A percentile compares a stretch with the other conserved stretches of the same genome.
Conservation (phyloP, 1,140 invertebrate species). For the Nephotettix cincticeps region DNA sequence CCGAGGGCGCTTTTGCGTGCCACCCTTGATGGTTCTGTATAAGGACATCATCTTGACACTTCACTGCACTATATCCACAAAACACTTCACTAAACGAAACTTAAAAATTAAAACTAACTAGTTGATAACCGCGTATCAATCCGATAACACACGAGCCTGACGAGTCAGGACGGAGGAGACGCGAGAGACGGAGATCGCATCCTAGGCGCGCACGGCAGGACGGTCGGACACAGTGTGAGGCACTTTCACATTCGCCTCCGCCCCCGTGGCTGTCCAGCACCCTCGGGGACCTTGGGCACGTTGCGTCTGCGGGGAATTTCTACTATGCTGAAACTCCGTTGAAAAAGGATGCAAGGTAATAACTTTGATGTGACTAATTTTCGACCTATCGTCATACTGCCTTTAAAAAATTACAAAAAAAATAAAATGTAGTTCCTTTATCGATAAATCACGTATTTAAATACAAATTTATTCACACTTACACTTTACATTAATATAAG, state of each 20-base stretch:
- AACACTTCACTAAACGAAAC: not conserved
- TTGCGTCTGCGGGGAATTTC: not conserved
- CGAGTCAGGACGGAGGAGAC: not conserved
- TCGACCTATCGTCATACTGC: too few species aligned
- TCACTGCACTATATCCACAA: not conserved
- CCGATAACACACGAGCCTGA: not conserved
- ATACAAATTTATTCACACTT: too few species aligned
- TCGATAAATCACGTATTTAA: too few species aligned
- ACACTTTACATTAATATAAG: too few species aligned
- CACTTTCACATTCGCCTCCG: not conserved
- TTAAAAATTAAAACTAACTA: not conserved
- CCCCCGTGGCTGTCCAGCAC: not conserved
- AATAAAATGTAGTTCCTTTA: too few species aligned
- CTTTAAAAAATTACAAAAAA: too few species aligned
- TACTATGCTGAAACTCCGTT: too few species aligned
- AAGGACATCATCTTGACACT: constrained; percentile 39
- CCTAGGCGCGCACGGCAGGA: not conserved
- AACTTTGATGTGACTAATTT: too few species aligned
- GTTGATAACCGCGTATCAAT: not conserved
- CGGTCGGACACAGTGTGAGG: not conserved
- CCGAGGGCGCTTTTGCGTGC: constrained; percentile 38
- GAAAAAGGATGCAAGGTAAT: too few species aligned
- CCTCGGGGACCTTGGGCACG: not conserved
- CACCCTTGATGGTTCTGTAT: constrained; percentile 40
- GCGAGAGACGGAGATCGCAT: not conserved